Conservation (phyloP, 2,797 vertebrate species). For the Eupleurogrammus muticus region DNA sequence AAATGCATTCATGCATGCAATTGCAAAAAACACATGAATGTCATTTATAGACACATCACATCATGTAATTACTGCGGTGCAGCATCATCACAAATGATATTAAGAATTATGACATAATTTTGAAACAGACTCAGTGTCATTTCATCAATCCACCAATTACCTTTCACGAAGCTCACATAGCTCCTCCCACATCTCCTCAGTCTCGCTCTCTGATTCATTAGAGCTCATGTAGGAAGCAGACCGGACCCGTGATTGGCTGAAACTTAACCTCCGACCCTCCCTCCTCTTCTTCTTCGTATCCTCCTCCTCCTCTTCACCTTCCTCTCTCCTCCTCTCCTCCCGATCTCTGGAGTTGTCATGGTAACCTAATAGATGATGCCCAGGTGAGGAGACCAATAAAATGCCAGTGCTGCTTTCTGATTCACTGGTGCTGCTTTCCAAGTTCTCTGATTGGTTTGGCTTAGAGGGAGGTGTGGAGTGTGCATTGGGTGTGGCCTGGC, state of each 20-base stretch:
- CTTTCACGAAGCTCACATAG: conserved; percentile 90
- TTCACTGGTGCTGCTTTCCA: conserved; percentile 63
- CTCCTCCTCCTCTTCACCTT: conserved; percentile 2
- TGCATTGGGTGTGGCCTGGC: conserved; percentile 59
- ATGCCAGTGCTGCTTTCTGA: conserved; percentile 59
- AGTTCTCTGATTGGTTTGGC: conserved; percentile 45
- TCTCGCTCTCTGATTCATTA: conserved; percentile 90
- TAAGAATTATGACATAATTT: no score
- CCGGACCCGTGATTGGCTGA: conserved; percentile 82
- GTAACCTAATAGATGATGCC: conserved; percentile 42
- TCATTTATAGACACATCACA: no score
- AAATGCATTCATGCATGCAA: no score
- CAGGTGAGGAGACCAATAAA: not conserved
- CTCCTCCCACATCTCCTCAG: conserved; percentile 90
- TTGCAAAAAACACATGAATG: no score
- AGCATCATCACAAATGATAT: no score
- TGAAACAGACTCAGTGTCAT: no score
- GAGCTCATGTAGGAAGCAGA: conserved; percentile 85
- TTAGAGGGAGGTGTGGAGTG: conserved; percentile 82
- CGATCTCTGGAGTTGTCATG: conserved; percentile 12
- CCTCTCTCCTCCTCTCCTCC: not conserved
- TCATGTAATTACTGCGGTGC: no score
- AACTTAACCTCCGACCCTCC: conserved; percentile 35
- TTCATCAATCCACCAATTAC: conserved; percentile 66
- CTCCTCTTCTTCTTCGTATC: conserved; percentile 26